Percentiles rank a stretch among this genome's conserved stretches.
phyloP scores from a whole-genome alignment of 2,888 invertebrate species.

The Microplitis deprimator region DNA sequence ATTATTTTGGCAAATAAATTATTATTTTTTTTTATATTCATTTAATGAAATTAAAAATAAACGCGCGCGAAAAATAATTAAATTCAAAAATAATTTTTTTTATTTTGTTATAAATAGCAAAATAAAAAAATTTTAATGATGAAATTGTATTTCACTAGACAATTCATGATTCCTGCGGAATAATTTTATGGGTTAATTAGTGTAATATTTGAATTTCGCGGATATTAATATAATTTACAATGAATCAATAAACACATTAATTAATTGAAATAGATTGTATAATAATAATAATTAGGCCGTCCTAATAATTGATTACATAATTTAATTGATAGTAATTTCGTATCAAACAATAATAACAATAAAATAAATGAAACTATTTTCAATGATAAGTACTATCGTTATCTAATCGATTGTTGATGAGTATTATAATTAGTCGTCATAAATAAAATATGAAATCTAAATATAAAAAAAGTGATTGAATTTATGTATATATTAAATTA shows the following conservation, averaged over 20 bases:
- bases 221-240: too few species aligned
- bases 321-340: background rate
- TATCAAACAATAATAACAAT: background rate
- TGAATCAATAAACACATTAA: background rate
- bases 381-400: background rate
- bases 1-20: too few species aligned
- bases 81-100: too few species aligned
- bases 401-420: background rate
- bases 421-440: background rate
- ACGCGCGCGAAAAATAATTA: too few species aligned
- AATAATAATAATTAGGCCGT: background rate
- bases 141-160: too few species aligned
- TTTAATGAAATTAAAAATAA: too few species aligned
- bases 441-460: background rate
- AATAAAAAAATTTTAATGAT: too few species aligned
- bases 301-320: background rate
- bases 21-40: too few species aligned
- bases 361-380: background rate
- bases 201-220: too few species aligned
- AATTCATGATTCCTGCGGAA: too few species aligned
- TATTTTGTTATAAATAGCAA: too few species aligned
- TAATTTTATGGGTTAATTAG: too few species aligned
- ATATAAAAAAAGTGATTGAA: conserved; percentile 5
- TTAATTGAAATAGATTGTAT: background rate
- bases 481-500: conserved; percentile 12